Percentiles rank a stretch among this genome's conserved stretches.
Evolutionary conservation across 2,113 vertebrate species (phyloP).

Genomic region (Barbus barbus): DNA sequence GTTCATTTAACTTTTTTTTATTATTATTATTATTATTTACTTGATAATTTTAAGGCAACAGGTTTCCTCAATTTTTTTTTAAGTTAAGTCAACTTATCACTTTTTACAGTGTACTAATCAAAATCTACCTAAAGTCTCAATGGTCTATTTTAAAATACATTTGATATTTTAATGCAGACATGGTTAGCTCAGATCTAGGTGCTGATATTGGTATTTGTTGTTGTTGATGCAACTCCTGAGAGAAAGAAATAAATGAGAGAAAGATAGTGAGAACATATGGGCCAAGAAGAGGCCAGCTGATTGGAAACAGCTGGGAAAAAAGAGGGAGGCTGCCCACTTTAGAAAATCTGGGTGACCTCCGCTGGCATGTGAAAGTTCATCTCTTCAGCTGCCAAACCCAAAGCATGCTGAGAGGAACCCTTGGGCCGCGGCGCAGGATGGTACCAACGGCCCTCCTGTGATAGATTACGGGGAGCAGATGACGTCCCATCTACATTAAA

Average conservation of each 20-base stretch:
- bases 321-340: slow-evolving; percentile 74
- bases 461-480: slow-evolving; percentile 24
- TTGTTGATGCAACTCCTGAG: slow-evolving; percentile 27
- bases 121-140: background rate
- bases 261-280: slow-evolving; percentile 25
- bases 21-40: no score
- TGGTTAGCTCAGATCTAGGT: background rate
- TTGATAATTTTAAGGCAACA: no score
- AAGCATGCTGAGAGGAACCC: slow-evolving; percentile 66
- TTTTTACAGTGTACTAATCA: background rate
- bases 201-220: background rate
- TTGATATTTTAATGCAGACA: background rate
- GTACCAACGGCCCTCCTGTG: slow-evolving; percentile 53
- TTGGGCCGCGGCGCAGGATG: slow-evolving; percentile 70
- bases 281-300: slow-evolving; percentile 72
- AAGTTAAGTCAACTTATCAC: no score
- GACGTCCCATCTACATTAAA: slow-evolving; percentile 6
- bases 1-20: no score
- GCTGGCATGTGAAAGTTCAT: slow-evolving; percentile 69
- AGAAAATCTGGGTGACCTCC: slow-evolving; percentile 76
- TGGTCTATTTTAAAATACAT: background rate
- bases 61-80: no score
- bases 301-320: slow-evolving; percentile 81
- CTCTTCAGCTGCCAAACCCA: slow-evolving; percentile 72
- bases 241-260: slow-evolving; percentile 32